These are phyloP conservation scores for Patagioenas fasciata DNA, from an alignment of 2,113 vertebrate species.

Conservation along the genomic window DNA sequence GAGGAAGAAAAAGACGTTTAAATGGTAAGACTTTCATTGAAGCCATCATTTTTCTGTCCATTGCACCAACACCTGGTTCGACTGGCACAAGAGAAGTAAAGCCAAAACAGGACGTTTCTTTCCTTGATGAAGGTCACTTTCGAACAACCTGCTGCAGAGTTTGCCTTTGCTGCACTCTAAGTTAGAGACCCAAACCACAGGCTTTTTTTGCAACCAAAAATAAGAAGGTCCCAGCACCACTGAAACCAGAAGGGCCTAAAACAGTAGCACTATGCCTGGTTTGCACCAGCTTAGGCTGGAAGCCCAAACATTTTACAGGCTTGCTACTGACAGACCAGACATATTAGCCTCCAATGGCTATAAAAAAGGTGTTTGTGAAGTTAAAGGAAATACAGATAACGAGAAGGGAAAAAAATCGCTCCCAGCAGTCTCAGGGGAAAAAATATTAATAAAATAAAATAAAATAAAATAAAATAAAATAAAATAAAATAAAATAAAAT, in stretches of 20 bases:
- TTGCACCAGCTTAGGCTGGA: not conserved
- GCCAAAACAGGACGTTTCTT: not conserved
- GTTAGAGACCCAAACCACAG: not conserved
- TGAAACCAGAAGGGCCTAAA: not conserved
- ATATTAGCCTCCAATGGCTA: not conserved
- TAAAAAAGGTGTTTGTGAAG: not conserved
- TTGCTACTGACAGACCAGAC: not conserved
- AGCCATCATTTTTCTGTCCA: not conserved
- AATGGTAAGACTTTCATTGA: not conserved
- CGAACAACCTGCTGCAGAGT: not conserved
- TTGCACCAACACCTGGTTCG: not conserved
- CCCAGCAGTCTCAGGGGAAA: not conserved
- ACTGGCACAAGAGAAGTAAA: not conserved
- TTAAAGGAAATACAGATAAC: not conserved
- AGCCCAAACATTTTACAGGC: not conserved
- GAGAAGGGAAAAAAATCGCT: not conserved
- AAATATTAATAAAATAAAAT: not conserved
- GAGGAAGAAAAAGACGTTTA: not conserved
- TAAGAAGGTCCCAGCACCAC: not conserved
- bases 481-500: no score
- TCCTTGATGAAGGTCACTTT: not conserved
- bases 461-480: no score
- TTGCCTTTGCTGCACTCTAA: not conserved
- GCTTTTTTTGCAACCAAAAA: not conserved
- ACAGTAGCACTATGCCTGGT: not conserved